Percentiles rank a stretch among this genome's conserved stretches.
Evolutionary conservation across 37 sponge, comb jelly and placozoan genomes (phyloP).

Genomic region (Beroe ovata): DNA sequence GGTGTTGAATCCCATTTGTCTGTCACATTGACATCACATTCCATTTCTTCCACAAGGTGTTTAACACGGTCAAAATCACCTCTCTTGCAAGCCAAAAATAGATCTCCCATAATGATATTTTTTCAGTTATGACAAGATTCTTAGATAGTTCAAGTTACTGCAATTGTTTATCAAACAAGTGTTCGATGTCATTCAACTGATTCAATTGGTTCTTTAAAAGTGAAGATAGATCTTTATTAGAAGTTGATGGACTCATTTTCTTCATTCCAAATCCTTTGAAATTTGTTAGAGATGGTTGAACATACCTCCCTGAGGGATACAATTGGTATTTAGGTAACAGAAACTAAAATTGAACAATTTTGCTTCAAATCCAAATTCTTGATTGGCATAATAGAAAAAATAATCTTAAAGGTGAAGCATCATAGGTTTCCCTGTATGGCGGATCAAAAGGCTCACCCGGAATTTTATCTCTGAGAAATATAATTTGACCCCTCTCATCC

Average conservation of each 20-base stretch:
- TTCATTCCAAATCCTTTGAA: not conserved
- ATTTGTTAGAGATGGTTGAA: not conserved
- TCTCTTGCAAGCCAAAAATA: slow-evolving; percentile 31
- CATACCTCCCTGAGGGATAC: too few relatives aligned
- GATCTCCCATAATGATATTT: slow-evolving; percentile 56
- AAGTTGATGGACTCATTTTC: not conserved
- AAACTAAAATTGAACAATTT: too few relatives aligned
- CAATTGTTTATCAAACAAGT: slow-evolving; percentile 11
- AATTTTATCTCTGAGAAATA: too few relatives aligned
- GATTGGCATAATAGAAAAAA: too few relatives aligned
- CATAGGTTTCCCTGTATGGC: too few relatives aligned
- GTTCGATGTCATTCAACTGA: not conserved
- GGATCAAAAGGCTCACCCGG: too few relatives aligned
- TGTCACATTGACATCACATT: slow-evolving; percentile 53
- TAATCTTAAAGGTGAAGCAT: too few relatives aligned
- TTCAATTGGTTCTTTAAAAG: not conserved
- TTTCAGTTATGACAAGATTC: too few relatives aligned
- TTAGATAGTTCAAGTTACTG: not conserved
- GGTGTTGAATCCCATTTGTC: slow-evolving; percentile 66
- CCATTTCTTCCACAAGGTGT: slow-evolving; percentile 30
- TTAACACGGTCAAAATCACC: slow-evolving; percentile 11
- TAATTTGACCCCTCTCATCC: too few relatives aligned
- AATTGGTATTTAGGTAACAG: too few relatives aligned
- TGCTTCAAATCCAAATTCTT: too few relatives aligned
- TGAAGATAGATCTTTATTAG: not conserved